A percentile compares a stretch with the other conserved stretches of the same genome.
Conservation (phyloP, 2,888 invertebrate genomes). For the Drosophila testacea region DNA sequence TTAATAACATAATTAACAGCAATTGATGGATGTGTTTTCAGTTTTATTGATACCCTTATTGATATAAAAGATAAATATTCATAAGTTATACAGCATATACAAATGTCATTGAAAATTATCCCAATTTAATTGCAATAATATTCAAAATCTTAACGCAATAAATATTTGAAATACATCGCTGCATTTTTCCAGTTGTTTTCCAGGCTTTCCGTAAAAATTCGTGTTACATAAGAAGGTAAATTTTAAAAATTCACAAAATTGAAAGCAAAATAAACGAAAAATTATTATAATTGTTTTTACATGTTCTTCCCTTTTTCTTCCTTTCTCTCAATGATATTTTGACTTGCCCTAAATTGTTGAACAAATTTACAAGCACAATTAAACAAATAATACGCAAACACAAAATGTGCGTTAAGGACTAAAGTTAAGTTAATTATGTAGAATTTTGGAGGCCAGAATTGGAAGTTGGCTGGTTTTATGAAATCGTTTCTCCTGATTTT, state of each 20-base stretch:
- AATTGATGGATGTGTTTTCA: conserved; percentile 21
- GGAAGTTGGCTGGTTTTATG: conserved; percentile 41
- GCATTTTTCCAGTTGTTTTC: conserved; percentile 8
- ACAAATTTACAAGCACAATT: conserved; percentile 24
- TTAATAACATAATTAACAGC: too few species aligned
- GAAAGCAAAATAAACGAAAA: conserved; percentile 12
- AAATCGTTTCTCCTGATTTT: conserved; percentile 13
- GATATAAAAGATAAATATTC: conserved; percentile 62
- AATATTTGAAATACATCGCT: conserved; percentile 20
- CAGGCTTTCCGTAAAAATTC: conserved; percentile 40
- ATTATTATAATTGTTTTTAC: not conserved
- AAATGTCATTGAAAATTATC: conserved; percentile 76
- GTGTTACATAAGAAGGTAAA: conserved; percentile 47
- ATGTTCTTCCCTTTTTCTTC: not conserved
- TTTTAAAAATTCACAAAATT: conserved; percentile 55
- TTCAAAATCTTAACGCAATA: conserved; percentile 56
- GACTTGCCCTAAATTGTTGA: conserved; percentile 36
- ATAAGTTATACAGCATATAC: conserved; percentile 70
- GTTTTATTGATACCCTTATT: conserved; percentile 58
- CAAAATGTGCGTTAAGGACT: conserved; percentile 8
- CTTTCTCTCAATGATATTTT: conserved; percentile 7
- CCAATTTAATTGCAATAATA: conserved; percentile 82
- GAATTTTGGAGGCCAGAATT: conserved; percentile 29
- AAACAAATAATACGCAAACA: not conserved
- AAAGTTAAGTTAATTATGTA: conserved; percentile 1